Conservation (phyloP, 2,797 vertebrate species). For the Telmatherina bonti region DNA sequence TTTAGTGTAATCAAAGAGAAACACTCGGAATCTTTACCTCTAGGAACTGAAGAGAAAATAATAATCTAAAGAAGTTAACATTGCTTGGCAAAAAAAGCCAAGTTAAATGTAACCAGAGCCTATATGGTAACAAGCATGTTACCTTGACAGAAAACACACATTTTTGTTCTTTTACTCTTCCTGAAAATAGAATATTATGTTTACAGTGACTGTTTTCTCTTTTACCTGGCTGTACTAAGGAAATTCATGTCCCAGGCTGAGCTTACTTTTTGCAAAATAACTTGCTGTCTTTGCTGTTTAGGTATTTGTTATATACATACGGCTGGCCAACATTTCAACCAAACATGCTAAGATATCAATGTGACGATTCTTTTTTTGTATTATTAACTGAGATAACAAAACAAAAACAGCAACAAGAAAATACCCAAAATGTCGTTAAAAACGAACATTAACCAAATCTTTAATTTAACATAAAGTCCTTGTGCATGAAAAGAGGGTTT, state of each 20-base stretch:
- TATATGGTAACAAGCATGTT: too few relatives aligned
- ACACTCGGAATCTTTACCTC: neutral
- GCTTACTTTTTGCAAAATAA: constrained; percentile 19
- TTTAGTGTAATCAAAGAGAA: neutral
- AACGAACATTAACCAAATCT: constrained; percentile 22
- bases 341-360: constrained; percentile 8
- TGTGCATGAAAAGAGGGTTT: constrained; percentile 46
- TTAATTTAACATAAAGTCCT: too few relatives aligned
- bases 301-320: constrained; percentile 2
- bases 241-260: constrained; percentile 8
- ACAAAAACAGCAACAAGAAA: neutral
- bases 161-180: too few relatives aligned
- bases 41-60: neutral
- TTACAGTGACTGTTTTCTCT: constrained; percentile 2
- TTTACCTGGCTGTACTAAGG: neutral
- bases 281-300: constrained; percentile 22
- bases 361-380: constrained; percentile 3
- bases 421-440: constrained; percentile 12
- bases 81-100: neutral
- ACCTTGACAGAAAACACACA: too few relatives aligned
- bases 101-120: too few relatives aligned
- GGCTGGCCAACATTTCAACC: neutral
- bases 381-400: neutral
- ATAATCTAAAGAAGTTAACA: neutral
- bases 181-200: constrained; percentile 13